These are phyloP conservation scores for Papilio glaucus DNA, from an alignment of 1,140 invertebrate genomes.

Conservation along the genomic window DNA sequence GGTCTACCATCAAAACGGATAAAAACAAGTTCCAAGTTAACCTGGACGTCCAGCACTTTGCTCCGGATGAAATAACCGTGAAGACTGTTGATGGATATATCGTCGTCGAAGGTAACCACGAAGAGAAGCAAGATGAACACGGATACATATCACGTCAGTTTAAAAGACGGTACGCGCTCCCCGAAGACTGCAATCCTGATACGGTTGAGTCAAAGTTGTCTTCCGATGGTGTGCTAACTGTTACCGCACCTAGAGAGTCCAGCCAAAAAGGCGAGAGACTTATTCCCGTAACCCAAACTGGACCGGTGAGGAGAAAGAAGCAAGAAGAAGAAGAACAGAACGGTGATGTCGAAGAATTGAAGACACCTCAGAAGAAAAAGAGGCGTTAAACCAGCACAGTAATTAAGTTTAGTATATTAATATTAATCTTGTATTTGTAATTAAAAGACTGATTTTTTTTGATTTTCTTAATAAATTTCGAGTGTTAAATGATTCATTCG, in stretches of 20 bases:
- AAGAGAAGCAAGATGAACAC: slow-evolving; percentile 90
- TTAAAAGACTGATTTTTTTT: too few species aligned
- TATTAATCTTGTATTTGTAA: too few species aligned
- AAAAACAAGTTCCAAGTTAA: slow-evolving; percentile 86
- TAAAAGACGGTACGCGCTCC: slow-evolving; percentile 87
- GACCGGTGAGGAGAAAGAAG: slow-evolving; percentile 64
- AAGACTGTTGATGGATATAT: slow-evolving; percentile 89
- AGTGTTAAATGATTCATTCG: too few species aligned
- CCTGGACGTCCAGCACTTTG: slow-evolving; percentile 93
- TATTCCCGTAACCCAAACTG: slow-evolving; percentile 66
- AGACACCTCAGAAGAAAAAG: slow-evolving; percentile 65
- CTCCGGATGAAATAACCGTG: slow-evolving; percentile 92
- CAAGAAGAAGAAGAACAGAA: slow-evolving; percentile 56
- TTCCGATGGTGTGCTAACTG: slow-evolving; percentile 89
- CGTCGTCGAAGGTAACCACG: slow-evolving; percentile 89
- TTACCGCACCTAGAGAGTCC: slow-evolving; percentile 84
- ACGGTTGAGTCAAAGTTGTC: slow-evolving; percentile 87
- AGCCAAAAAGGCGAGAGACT: slow-evolving; percentile 55
- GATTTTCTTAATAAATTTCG: too few species aligned
- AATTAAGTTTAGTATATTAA: too few species aligned
- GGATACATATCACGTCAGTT: slow-evolving; percentile 90
- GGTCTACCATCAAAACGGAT: slow-evolving; percentile 69
- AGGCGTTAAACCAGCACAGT: slow-evolving; percentile 58
- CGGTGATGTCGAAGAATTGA: slow-evolving; percentile 49
- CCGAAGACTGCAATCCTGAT: slow-evolving; percentile 87